Evolutionary conservation across 2,113 vertebrate genomes (phyloP), one percentile per base, ranked within the genome.

Genomic region (Nerophis lumbriciformis): DNA sequence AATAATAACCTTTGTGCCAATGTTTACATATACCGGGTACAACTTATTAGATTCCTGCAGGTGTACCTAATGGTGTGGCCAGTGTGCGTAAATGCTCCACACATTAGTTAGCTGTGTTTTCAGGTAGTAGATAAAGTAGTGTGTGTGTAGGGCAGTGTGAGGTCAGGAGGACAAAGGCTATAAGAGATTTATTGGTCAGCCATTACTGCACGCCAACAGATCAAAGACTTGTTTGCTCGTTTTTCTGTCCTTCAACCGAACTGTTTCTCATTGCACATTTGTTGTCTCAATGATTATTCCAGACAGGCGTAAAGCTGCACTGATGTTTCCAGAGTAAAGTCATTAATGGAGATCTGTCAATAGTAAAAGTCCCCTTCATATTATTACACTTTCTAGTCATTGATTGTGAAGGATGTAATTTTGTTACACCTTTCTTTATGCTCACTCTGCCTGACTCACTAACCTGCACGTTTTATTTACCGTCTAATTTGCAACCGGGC

Each of bases 81-180:
- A 48, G 12, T 48, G 47, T 48, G 12, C 15, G 5, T 48, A 14
- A 48, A 48, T 48, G 6, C 15, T 13, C 13, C 15, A 15, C 48
- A 14, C 39, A 42, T 42, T 15, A n/a, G 48, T 48, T 15, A 48
- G 48, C 49, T 60, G 56, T 50, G 44, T 36, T 54, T 65, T 68
- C 39, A 63, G 63, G 57, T 51, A 44, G 35, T 65, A 6, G 11
- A 53, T 21, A 35, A 35, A 4, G 21, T 21, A 10, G 19, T 21
- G 8, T 52, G 16, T 52, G 50, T 14, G 4, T 53, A 36, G 71
- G 64, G 69, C 70, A 71, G 21, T 10, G 21, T 50, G 37, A 48
- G 85, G 85, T 88, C 85, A 82, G 48, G 66, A 79, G 74, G 62
- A 69, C 72, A 78, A 66, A 83, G 82, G 69, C 71, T 59, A 9